Base-by-base conservation (phyloP, 1,140 invertebrate genomes). In the Brachionus asplanchnoidis region DNA sequence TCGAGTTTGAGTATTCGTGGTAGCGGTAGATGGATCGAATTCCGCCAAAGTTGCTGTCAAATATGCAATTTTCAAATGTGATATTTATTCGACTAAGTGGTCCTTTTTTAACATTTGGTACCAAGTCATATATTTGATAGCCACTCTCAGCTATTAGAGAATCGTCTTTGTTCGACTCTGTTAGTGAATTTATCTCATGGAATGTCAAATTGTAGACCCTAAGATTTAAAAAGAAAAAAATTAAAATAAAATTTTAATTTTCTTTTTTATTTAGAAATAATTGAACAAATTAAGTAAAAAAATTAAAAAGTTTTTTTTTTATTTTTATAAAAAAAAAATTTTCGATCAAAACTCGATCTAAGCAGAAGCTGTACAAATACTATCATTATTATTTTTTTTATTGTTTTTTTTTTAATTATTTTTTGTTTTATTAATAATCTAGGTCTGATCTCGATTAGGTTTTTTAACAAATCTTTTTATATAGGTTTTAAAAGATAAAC, bases 141-240 rank as follows among this genome's bases (percentile, higher is more conserved):
- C 79, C 79, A 11, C 32, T 84, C 85, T 90, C 89, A 36, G 99
- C 92, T 0, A 93, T 90, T 50, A 98, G 92, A 17, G 92, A 92
- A 88, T 98, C 89, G 40, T 85, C 84, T 56, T 84, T 82, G 68
- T 98, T 99, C 85, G 93, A 91, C 36, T 92, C 90, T 92, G 97
- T 95, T 0, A 93, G 94, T 86, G 95, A 95, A 86, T 97, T 87
- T 11, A 86, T 86, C 79, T 87, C 86, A 80, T 88, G 78, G 28
- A 91, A 85, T 73, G 85, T 87, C 88, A 90, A 90, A 75, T 89
- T 87, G 88, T 65, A 20, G 26, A 46, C 79, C 20, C 78, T 80
- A 56, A 53, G 28, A 65, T 28, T 46, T 6, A n/a, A 26, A 53
- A 80, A 80, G 7, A 23, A n/a, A 20, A 26, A 50, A 32, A 32